A percentile compares a stretch with the other conserved stretches of the same genome.
Conservation (phyloP, 1,140 invertebrate species). For the Sarcophaga bullata region DNA sequence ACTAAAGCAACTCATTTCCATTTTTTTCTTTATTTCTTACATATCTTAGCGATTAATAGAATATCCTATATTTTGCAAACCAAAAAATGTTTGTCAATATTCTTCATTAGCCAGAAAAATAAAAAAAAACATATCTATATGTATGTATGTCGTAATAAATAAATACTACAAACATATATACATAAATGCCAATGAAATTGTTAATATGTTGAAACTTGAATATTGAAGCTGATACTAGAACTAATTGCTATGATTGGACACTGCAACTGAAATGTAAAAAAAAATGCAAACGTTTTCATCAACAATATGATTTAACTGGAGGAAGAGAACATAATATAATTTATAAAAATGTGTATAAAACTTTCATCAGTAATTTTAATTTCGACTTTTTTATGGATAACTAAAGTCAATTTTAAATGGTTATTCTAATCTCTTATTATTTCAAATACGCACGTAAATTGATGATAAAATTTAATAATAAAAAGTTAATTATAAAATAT, state of each 20-base stretch:
- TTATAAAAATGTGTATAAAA: constrained; percentile 7
- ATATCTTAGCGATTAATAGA: too few species aligned
- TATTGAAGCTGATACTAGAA: too few species aligned
- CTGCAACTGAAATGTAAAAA: not conserved
- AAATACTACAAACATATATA: not conserved
- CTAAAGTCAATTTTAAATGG: not conserved
- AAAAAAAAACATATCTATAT: constrained; percentile 16
- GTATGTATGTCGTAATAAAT: not conserved
- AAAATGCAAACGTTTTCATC: not conserved
- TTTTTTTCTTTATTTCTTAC: too few species aligned
- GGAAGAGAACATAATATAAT: not conserved
- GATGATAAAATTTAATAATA: constrained; percentile 66
- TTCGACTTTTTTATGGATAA: constrained; percentile 4
- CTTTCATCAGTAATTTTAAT: not conserved
- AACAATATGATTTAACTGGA: not conserved
- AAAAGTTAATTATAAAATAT: constrained; percentile 48
- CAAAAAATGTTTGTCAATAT: too few species aligned
- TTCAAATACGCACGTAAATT: constrained; percentile 55
- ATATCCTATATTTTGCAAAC: too few species aligned
- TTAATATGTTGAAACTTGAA: not conserved
- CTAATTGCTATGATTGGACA: not conserved
- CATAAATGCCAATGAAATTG: not conserved
- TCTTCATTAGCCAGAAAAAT: constrained; percentile 27
- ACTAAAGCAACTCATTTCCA: too few species aligned
- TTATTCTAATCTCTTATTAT: constrained; percentile 11